Base-by-base conservation (phyloP, 2,113 vertebrate genomes). In the Pteruthius melanotis region DNA sequence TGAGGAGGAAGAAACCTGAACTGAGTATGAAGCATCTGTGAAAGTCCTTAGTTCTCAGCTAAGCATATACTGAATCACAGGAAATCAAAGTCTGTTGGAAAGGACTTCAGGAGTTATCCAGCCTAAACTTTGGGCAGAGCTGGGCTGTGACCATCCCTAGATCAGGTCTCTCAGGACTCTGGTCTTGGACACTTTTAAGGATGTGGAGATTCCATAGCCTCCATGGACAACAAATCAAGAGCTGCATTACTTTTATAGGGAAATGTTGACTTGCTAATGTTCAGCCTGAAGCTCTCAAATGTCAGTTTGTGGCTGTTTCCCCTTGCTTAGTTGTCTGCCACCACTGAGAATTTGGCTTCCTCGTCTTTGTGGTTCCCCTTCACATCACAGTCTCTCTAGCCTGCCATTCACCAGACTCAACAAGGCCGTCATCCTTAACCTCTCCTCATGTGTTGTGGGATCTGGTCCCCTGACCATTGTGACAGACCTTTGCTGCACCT, bases 401-500 rank as follows among this genome's bases (percentile, higher is more conserved):
- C 20, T 52, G 33, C 54, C 27, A 2, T 26, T 88, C 11, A 30
- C 10, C 52, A 61, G 19, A 4, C 8, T 49, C 18, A 70, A 26
- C 39, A 47, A 85, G 61, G 13, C 17, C 60, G 22, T 9, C 2
- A 3, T 70, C 65, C 20, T 83, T 52, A 28, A 0, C 33, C 18
- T 82, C 27, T 69, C 27, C 17, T 65, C 1, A 0, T 5, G 37
- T 39, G 33, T 45, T 20, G 0, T 9, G 35, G 65, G 45, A 26
- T 83, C 44, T 52, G 9, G 31, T 76, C 31, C 49, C 24, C 19
- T 45, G 35, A 45, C 44, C 14, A 1, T 23, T 39, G 22, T 60
- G 83, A 27, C 11, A 31, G 23, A 35, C 18, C 21, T 82, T 15
- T 78, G 33, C 56, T 82, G 60, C 20, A 69, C 23, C 20, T 78